phyloP scores from a whole-genome alignment of 1,140 invertebrate genomes.

The Pseudomyrmex pallidus region DNA sequence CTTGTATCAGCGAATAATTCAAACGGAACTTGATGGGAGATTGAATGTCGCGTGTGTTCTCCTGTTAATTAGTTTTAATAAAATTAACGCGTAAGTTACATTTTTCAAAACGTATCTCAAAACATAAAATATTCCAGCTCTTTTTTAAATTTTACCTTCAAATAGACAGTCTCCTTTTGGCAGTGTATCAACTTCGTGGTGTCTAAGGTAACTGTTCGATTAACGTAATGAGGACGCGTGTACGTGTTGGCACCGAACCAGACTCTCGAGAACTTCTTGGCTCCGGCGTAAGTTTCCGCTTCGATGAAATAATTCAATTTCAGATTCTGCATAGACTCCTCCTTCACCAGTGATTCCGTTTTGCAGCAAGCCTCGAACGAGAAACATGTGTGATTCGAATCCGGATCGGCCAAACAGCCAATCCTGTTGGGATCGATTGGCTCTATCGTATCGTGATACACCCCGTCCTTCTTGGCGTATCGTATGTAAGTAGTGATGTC shows the following conservation, averaged over 20 bases:
- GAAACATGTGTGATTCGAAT: conserved; percentile 92
- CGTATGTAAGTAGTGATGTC: conserved; percentile 89
- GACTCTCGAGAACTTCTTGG: conserved; percentile 93
- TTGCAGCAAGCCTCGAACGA: conserved; percentile 95
- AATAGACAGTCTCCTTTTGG: conserved; percentile 90
- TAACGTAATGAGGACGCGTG: conserved; percentile 86
- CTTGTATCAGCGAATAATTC: conserved; percentile 92
- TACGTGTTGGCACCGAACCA: conserved; percentile 88
- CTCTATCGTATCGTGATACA: conserved; percentile 86
- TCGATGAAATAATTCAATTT: conserved; percentile 91
- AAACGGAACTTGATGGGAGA: conserved; percentile 94
- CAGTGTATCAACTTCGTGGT: conserved; percentile 87
- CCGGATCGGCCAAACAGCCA: conserved; percentile 89
- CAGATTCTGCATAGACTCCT: conserved; percentile 85
- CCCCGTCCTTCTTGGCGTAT: conserved; percentile 75
- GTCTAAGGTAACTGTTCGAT: conserved; percentile 86
- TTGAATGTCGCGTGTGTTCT: conserved; percentile 93
- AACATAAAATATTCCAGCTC: neutral
- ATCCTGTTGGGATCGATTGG: conserved; percentile 92
- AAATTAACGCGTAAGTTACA: neutral
- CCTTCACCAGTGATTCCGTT: conserved; percentile 88
- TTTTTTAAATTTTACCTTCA: conserved; percentile 86
- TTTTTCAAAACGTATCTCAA: neutral
- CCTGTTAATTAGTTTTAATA: conserved; percentile 77
- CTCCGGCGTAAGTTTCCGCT: conserved; percentile 91